These are phyloP conservation scores for Lonchura striata DNA, from an alignment of 2,113 vertebrate genomes.

Conservation along the genomic window DNA sequence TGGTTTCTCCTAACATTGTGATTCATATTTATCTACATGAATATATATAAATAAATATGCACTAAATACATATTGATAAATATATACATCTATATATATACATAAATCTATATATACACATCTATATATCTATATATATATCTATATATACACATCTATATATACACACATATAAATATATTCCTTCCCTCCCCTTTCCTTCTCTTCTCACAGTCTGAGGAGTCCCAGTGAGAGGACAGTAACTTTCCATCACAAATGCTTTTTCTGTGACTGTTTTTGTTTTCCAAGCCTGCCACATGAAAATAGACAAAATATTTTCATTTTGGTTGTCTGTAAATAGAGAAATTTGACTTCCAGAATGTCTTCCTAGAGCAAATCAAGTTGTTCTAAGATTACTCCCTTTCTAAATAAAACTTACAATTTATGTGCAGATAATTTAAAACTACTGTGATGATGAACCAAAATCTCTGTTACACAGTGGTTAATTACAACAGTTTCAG, in stretches of 20 bases:
- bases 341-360: not conserved
- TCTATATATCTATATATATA: not conserved
- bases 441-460: not conserved
- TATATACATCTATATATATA: not conserved
- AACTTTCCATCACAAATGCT: constrained; percentile 36
- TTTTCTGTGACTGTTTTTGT: constrained; percentile 21
- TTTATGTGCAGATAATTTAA: not conserved
- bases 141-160: not conserved
- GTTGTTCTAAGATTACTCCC: not conserved
- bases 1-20: not conserved
- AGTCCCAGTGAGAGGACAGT: not conserved
- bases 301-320: constrained; percentile 42
- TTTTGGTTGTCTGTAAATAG: constrained; percentile 23
- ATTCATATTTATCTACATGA: not conserved
- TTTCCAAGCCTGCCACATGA: constrained; percentile 3
- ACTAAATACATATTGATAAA: not conserved
- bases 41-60: not conserved
- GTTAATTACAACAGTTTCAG: not conserved
- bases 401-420: not conserved
- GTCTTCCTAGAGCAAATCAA: not conserved
- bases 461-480: not conserved
- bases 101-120: not conserved
- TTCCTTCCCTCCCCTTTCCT: not conserved
- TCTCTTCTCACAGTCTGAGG: not conserved
- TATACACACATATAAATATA: not conserved